These are phyloP conservation scores for Malacoctenus gilli DNA, from an alignment of 2,797 vertebrate genomes.

Conservation along the genomic window DNA sequence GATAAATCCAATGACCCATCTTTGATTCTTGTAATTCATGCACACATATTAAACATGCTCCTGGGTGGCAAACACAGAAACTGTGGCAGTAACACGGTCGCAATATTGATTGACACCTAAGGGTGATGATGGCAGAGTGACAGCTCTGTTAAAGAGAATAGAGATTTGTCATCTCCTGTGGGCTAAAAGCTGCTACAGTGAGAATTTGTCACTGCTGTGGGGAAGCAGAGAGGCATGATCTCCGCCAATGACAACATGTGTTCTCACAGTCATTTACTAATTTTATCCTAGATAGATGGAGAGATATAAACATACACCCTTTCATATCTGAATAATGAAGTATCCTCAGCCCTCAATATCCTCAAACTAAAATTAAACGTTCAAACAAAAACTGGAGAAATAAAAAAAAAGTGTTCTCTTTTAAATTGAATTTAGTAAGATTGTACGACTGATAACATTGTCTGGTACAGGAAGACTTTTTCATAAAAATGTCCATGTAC, in stretches of 20 bases:
- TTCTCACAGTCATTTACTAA: background rate
- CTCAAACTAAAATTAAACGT: no score
- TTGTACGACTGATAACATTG: no score
- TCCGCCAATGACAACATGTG: background rate
- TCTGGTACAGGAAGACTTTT: no score
- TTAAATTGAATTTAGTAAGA: no score
- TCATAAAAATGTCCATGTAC: no score
- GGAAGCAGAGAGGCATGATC: background rate
- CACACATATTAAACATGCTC: conserved; percentile 14
- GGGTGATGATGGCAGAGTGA: conserved; percentile 29
- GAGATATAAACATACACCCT: background rate
- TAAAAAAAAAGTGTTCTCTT: no score
- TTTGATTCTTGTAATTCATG: no score
- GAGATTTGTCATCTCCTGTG: conserved; percentile 27
- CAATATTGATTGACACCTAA: conserved; percentile 38
- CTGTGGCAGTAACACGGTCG: conserved; percentile 1
- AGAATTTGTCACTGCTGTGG: conserved; percentile 10
- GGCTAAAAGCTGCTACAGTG: conserved; percentile 28
- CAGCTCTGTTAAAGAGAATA: conserved; percentile 29
- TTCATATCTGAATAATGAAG: background rate
- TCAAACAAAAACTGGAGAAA: no score
- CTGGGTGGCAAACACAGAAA: conserved; percentile 5
- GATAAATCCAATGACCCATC: no score
- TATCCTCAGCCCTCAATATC: no score
- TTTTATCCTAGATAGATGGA: background rate